Evolutionary conservation across 2,113 vertebrate genomes (phyloP), one percentile per base, ranked within the genome.

Genomic region (Chloropsis hardwickii): DNA sequence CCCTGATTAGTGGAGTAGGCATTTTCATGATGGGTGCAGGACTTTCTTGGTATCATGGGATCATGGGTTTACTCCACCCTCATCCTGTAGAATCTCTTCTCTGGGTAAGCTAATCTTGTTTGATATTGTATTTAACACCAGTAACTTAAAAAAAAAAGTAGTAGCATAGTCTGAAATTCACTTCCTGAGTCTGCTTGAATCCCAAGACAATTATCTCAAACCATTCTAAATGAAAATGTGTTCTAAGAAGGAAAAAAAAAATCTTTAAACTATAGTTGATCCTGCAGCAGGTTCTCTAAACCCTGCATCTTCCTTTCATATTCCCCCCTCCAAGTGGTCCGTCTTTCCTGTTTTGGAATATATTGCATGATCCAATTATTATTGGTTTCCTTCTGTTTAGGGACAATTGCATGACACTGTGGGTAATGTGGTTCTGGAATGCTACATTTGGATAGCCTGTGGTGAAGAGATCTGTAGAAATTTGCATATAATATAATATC

Each of bases 1-100:
- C 99, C 57, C 98, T 99, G 44, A 99, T 99, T 80, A 99, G 99
- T 24, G 99, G 99, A 14, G 99, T 99, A 81, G 99, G 99, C 77
- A 99, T 99, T 97, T 99, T 99, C 94, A 99, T 99, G 99, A 99
- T 99, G 99, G 99, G 99, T 53, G 99, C 99, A 29, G 99, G 99
- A 87, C 98, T 99, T 50, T 99, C 99, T 69, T 99, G 99, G 99
- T 99, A 99, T 97, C 99, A 99, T 42, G 99, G 99, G 85, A 98
- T 99, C 94, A 99, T 99, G 88, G 99, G 99, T 95, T 97, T 99
- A 88, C 97, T 99, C 95, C 98, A 99, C 94, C 99, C 99, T 67
- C 98, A 99, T 77, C 99, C 98, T 71, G 99, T 99, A 14, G 98
- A 99, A 91, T 99, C 99, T 64, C 98, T 99, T 77, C 97, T 99